phyloP scores from a whole-genome alignment of 2,797 vertebrate species.

The Epinephelus coioides region DNA sequence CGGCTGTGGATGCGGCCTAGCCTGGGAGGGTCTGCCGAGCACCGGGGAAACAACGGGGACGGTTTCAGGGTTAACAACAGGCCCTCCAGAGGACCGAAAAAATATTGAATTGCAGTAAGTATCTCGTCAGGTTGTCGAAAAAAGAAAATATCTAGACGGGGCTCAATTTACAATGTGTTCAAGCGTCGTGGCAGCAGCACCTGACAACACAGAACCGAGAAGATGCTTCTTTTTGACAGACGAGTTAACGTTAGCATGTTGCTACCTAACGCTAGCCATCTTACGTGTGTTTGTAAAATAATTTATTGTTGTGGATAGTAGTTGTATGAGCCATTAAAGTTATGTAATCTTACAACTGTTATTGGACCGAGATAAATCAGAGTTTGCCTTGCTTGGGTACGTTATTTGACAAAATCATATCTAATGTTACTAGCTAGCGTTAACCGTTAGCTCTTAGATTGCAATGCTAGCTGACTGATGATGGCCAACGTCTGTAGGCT shows the following conservation, averaged over 20 bases:
- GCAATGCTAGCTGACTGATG: conserved; percentile 69
- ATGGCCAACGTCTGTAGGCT: conserved; percentile 24
- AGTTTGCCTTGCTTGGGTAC: neutral
- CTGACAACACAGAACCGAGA: conserved; percentile 59
- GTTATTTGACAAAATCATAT: conserved; percentile 35
- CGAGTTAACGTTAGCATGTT: conserved; percentile 61
- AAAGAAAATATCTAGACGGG: neutral
- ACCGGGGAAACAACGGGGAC: conserved; percentile 79
- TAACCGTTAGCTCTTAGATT: conserved; percentile 57
- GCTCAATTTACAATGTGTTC: neutral
- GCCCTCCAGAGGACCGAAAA: conserved; percentile 68
- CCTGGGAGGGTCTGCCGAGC: conserved; percentile 84
- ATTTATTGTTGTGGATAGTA: neutral
- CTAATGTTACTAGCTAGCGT: conserved; percentile 34
- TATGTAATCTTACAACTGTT: neutral
- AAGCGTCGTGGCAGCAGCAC: conserved; percentile 52
- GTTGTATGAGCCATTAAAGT: neutral
- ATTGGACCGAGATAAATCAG: fast-evolving
- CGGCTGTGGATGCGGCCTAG: conserved; percentile 85
- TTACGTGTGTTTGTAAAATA: conserved; percentile 13
- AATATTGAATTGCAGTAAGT: conserved; percentile 74
- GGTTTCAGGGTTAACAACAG: conserved; percentile 61
- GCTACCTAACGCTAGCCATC: conserved; percentile 40
- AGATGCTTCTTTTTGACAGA: conserved; percentile 75
- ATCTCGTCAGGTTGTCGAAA: conserved; percentile 18